Percentiles rank a stretch among this genome's conserved stretches.
phyloP scores from a whole-genome alignment of 1,140 invertebrate species.

The Augochlora pura region DNA sequence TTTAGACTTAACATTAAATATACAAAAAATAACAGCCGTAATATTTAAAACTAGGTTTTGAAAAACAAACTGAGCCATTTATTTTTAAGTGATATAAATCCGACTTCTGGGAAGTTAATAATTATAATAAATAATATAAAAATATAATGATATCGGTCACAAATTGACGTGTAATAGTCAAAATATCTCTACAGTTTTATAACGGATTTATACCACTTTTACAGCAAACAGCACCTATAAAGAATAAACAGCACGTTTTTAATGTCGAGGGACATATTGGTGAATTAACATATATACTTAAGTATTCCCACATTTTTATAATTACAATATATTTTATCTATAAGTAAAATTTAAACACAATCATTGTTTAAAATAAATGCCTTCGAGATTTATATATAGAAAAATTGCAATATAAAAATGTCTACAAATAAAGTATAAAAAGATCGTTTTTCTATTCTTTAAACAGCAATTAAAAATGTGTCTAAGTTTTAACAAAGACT shows the following conservation, averaged over 20 bases:
- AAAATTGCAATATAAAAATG: conserved; percentile 22
- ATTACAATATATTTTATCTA: conserved; percentile 20
- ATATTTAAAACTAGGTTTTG: neutral
- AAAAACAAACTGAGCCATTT: neutral
- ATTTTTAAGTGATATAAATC: neutral
- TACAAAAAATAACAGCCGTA: neutral
- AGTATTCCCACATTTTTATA: conserved; percentile 3
- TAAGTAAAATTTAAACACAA: conserved; percentile 16
- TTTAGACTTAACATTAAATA: neutral
- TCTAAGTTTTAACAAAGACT: neutral
- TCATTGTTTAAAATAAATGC: conserved; percentile 18
- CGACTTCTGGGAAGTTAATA: neutral
- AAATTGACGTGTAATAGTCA: too few species aligned
- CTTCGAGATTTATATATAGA: neutral
- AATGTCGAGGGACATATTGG: neutral
- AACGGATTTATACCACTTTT: neutral
- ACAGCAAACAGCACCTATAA: neutral
- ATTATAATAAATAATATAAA: neutral
- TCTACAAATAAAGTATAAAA: conserved; percentile 14
- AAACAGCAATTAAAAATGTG: conserved; percentile 6
- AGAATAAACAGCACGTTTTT: neutral
- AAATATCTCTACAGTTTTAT: neutral
- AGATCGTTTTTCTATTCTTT: neutral
- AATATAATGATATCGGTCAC: too few species aligned
- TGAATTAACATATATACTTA: neutral